These are phyloP conservation scores for Stegostoma tigrinum DNA, from an alignment of 2,113 vertebrate genomes.

Conservation along the genomic window DNA sequence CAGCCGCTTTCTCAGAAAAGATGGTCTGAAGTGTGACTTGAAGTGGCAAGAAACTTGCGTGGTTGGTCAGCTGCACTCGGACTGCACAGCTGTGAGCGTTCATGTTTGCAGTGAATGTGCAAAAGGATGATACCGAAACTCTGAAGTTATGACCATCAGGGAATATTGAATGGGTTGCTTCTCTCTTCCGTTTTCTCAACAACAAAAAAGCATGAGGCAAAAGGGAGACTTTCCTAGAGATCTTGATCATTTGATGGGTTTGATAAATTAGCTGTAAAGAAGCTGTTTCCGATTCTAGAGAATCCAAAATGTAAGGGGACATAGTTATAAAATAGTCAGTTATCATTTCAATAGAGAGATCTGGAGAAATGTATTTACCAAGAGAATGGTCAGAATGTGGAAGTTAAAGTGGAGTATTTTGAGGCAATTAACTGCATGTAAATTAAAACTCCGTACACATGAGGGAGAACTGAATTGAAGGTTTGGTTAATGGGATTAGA, in stretches of 20 bases:
- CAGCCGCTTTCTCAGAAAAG: background rate
- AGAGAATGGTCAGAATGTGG: background rate
- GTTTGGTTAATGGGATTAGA: too few relatives aligned
- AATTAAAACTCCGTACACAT: too few relatives aligned
- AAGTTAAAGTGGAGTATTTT: too few relatives aligned
- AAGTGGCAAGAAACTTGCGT: background rate
- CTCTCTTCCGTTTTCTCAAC: background rate
- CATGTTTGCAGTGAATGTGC: background rate
- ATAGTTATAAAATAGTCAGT: background rate
- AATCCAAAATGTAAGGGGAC: background rate
- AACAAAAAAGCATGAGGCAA: background rate
- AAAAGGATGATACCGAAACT: background rate
- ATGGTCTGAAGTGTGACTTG: background rate
- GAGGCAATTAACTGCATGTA: too few relatives aligned
- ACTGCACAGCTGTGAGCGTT: background rate
- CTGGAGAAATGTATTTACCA: background rate
- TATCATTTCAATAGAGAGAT: background rate
- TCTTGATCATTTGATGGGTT: background rate
- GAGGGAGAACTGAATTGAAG: too few relatives aligned
- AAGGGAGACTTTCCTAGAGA: background rate
- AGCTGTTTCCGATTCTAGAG: background rate
- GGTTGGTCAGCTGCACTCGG: background rate
- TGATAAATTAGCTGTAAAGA: background rate
- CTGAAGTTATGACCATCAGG: background rate
- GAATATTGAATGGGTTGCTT: background rate